A percentile compares a stretch with the other conserved stretches of the same genome.
phyloP scores from a whole-genome alignment of 1,140 invertebrate genomes.

The Penaeus indicus region DNA sequence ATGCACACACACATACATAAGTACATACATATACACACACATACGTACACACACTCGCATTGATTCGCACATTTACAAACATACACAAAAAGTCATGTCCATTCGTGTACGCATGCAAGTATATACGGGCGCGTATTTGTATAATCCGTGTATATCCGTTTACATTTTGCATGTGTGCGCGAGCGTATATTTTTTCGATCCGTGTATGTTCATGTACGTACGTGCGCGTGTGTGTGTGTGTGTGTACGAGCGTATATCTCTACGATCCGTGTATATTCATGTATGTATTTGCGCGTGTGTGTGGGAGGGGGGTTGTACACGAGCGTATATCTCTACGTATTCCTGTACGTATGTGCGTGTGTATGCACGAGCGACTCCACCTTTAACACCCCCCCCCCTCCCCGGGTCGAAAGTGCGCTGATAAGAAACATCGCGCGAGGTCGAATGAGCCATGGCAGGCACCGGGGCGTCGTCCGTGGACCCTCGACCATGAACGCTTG shows the following conservation, averaged over 20 bases:
- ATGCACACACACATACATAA: slow-evolving; percentile 1
- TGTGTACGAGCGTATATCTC: background rate
- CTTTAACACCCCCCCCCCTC: background rate
- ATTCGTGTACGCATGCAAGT: no score
- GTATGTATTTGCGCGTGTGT: no score
- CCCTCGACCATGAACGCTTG: no score
- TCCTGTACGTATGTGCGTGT: no score
- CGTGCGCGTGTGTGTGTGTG: background rate
- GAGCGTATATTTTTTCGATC: background rate
- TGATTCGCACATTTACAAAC: background rate
- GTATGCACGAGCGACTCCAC: no score
- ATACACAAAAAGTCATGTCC: no score
- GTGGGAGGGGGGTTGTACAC: no score
- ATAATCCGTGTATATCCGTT: background rate
- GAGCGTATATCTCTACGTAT: no score
- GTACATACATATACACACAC: background rate
- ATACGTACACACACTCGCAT: background rate
- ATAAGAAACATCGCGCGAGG: no score
- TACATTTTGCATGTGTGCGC: slow-evolving; percentile 41
- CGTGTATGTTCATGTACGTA: background rate
- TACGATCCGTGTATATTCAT: background rate
- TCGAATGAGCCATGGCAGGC: no score
- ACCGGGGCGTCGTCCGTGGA: no score
- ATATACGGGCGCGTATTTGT: background rate
- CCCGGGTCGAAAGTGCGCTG: no score